phyloP scores from a whole-genome alignment of 2,797 vertebrate species.

The Neomorphus geoffroyi region DNA sequence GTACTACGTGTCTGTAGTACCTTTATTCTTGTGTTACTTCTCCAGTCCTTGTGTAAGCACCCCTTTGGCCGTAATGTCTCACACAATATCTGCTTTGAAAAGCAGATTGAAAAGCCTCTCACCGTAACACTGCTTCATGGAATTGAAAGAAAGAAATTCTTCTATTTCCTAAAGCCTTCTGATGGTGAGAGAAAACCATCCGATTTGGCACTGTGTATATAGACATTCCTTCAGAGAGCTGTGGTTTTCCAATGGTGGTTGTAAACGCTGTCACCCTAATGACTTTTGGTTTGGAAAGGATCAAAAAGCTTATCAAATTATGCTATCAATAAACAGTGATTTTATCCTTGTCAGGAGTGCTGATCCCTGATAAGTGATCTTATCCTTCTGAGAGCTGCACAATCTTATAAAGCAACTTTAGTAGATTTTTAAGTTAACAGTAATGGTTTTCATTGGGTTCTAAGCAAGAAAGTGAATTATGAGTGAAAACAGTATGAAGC shows the following conservation, averaged over 20 bases:
- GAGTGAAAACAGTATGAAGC: background rate
- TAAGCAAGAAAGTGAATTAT: background rate
- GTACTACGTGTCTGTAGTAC: background rate
- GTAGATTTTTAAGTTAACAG: background rate
- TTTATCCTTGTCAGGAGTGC: background rate
- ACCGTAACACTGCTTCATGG: background rate
- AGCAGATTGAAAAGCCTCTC: background rate
- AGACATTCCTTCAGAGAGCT: background rate
- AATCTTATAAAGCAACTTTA: background rate
- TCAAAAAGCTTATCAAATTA: background rate
- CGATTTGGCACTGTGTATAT: background rate
- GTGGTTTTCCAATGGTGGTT: background rate
- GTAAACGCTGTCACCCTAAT: background rate
- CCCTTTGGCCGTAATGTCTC: rapidly evolving
- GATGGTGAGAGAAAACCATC: background rate
- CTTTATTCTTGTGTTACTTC: background rate
- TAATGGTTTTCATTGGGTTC: background rate
- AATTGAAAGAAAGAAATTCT: background rate
- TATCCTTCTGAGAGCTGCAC: background rate
- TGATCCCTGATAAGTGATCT: background rate
- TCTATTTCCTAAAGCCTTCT: background rate
- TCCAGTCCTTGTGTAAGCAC: background rate
- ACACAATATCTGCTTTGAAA: too few species aligned
- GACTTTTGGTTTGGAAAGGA: background rate
- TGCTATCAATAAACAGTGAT: background rate